Conservation (phyloP, 2,888 invertebrate genomes). For the Patella depressa region DNA sequence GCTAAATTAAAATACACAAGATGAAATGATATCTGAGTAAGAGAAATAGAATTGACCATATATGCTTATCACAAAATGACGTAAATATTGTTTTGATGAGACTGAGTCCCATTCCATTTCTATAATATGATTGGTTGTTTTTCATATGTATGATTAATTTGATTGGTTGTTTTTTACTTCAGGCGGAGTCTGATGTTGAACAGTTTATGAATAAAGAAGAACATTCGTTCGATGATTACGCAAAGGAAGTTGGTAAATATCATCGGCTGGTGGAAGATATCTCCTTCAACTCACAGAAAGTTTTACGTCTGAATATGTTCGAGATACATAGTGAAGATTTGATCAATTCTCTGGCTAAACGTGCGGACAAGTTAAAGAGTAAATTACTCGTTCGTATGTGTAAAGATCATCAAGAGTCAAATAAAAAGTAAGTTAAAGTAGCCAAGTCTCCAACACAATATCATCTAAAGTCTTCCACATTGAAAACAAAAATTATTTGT, state of each 20-base stretch:
- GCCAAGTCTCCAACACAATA: too few relatives aligned
- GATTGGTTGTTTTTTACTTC: constrained; percentile 33
- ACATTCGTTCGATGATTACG: constrained; percentile 73
- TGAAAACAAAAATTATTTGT: too few relatives aligned
- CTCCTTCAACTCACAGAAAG: constrained; percentile 69
- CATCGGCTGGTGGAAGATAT: constrained; percentile 74
- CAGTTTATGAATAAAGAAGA: constrained; percentile 78
- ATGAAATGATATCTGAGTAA: too few relatives aligned
- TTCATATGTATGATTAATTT: too few relatives aligned
- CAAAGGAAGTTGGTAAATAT: constrained; percentile 72
- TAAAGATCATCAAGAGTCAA: constrained; percentile 83
- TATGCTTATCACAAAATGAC: too few relatives aligned
- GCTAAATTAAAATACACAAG: too few relatives aligned
- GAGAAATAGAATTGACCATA: too few relatives aligned
- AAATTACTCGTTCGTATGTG: constrained; percentile 83
- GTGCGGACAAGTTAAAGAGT: constrained; percentile 80
- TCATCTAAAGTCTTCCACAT: too few relatives aligned
- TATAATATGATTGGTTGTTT: too few relatives aligned
- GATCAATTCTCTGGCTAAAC: constrained; percentile 79
- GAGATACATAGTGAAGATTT: constrained; percentile 86
- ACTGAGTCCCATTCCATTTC: too few relatives aligned
- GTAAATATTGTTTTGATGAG: too few relatives aligned
- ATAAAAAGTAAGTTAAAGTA: constrained; percentile 78
- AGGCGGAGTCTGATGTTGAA: constrained; percentile 79
- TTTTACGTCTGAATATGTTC: constrained; percentile 86